These are phyloP conservation scores for Tenthredo mesomela DNA, from an alignment of 2,888 invertebrate species.

Conservation along the genomic window DNA sequence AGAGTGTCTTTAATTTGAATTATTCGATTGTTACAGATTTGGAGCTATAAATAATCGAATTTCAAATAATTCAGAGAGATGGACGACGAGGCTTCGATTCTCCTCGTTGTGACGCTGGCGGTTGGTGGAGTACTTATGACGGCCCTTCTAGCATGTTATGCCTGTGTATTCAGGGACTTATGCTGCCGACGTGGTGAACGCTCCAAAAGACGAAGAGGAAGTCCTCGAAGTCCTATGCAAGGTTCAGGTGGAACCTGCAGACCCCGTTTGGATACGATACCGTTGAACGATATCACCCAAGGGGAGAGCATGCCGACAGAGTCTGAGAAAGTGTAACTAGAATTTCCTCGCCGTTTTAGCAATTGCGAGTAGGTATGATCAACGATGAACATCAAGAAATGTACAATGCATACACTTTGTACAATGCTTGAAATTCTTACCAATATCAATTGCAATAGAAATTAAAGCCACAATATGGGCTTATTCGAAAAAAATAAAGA, in stretches of 20 bases:
- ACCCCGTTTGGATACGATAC: conserved; percentile 79
- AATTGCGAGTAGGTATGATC: conserved; percentile 9
- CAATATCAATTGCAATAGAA: not conserved
- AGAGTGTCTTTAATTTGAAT: not conserved
- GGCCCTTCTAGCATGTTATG: conserved; percentile 84
- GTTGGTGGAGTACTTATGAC: conserved; percentile 81
- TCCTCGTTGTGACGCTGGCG: conserved; percentile 81
- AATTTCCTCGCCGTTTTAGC: conserved; percentile 3
- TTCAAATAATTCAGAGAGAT: conserved; percentile 61
- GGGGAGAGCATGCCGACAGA: conserved; percentile 83
- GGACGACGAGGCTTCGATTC: conserved; percentile 81
- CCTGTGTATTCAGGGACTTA: conserved; percentile 83
- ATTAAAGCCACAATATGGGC: not conserved
- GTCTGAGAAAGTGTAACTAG: conserved; percentile 67
- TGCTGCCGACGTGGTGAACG: conserved; percentile 79
- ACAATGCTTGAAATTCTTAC: conserved; percentile 1
- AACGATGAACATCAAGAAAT: not conserved
- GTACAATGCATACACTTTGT: not conserved
- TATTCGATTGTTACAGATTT: conserved; percentile 29
- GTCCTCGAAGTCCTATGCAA: conserved; percentile 71
- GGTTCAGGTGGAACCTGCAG: conserved; percentile 67
- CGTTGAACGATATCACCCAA: conserved; percentile 82
- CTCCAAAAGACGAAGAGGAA: conserved; percentile 77
- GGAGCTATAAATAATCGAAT: not conserved
- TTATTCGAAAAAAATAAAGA: not conserved